These are phyloP conservation scores for Loxodonta africana DNA, from an alignment of 2,113 vertebrate genomes.

Conservation along the genomic window DNA sequence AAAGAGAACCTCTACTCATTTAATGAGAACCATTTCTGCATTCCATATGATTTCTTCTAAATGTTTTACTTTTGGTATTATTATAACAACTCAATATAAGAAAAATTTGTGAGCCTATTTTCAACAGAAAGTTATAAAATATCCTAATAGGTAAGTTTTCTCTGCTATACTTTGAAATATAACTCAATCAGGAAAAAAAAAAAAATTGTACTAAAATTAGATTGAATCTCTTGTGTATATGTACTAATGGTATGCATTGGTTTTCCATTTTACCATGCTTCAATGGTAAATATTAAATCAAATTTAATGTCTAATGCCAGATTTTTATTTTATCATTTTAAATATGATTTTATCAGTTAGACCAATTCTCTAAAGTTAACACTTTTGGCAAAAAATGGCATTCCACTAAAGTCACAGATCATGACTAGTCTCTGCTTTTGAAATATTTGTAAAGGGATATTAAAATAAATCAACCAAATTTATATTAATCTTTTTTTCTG, in stretches of 20 bases:
- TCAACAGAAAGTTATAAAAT: not conserved
- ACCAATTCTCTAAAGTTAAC: not conserved
- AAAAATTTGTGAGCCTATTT: not conserved
- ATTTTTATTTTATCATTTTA: slow-evolving; percentile 71
- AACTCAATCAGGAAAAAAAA: not conserved
- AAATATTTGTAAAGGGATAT: too few species aligned
- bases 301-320: slow-evolving; percentile 1
- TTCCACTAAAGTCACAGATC: too few species aligned
- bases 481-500: too few species aligned
- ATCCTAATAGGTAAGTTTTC: not conserved
- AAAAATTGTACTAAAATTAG: not conserved
- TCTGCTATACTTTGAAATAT: not conserved
- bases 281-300: slow-evolving; percentile 15
- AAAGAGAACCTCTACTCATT: not conserved
- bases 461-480: too few species aligned
- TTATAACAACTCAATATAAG: not conserved
- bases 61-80: not conserved
- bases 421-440: too few species aligned
- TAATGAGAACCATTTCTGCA: not conserved
- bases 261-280: not conserved
- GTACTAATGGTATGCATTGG: not conserved
- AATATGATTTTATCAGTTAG: slow-evolving; percentile 58
- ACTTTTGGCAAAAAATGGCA: too few species aligned
- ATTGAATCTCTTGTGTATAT: not conserved
- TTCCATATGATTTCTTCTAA: not conserved